Conservation (phyloP, 2,113 vertebrate species). For the Ovis aries region ARS-UI_Ramb_v3.0 NC_056067.1:26171501-26172000, state of each 20-base stretch:
- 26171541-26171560: too few species aligned
- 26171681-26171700: not conserved
- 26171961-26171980: not conserved
- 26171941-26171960: not conserved
- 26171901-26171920: not conserved
- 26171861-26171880: not conserved
- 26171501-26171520: too few species aligned
- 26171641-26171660: not conserved
- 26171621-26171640: not conserved
- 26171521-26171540: too few species aligned
- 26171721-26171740: not conserved
- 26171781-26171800: not conserved
- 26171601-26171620: too few species aligned
- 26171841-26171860: not conserved
- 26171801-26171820: not conserved
- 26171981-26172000: not conserved
- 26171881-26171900: not conserved
- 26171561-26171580: too few species aligned
- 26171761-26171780: not conserved
- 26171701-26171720: not conserved
- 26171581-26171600: too few species aligned
- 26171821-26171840: not conserved
- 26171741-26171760: not conserved
- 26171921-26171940: not conserved
- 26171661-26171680: not conserved